A percentile compares a stretch with the other conserved stretches of the same genome.
phyloP scores from a whole-genome alignment of 2,113 vertebrate genomes.

The Zosterops borbonicus region DNA sequence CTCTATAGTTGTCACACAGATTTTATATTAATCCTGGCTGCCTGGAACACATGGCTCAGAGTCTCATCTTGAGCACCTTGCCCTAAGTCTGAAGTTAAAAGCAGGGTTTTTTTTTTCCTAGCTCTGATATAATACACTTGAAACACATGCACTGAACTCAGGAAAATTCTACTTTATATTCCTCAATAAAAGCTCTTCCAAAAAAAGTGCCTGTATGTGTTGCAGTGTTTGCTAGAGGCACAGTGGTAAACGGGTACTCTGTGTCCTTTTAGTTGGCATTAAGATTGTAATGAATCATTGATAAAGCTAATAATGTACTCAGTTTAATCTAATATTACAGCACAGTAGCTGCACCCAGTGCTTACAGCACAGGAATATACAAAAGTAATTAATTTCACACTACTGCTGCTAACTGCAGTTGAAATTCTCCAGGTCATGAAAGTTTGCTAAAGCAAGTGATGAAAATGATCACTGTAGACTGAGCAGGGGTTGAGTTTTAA shows the following conservation, averaged over 20 bases:
- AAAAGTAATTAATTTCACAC: conserved; percentile 53
- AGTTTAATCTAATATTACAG: conserved; percentile 58
- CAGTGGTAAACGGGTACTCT: conserved; percentile 30
- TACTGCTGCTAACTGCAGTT: conserved; percentile 5
- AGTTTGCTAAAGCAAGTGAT: not conserved
- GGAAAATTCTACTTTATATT: conserved; percentile 13
- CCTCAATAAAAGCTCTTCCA: not conserved
- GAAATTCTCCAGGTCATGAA: conserved; percentile 15
- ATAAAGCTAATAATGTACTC: conserved; percentile 59
- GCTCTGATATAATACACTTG: not conserved
- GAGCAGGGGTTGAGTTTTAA: not conserved
- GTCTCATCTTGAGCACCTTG: not conserved
- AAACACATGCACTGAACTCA: not conserved
- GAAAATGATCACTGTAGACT: not conserved
- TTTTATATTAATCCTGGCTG: not conserved
- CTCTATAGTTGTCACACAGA: not conserved
- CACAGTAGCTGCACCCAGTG: conserved; percentile 23
- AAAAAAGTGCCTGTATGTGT: not conserved
- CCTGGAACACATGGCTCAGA: not conserved
- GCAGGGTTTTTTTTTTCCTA: accelerated
- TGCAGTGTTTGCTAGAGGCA: conserved; percentile 35
- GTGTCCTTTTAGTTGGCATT: conserved; percentile 39
- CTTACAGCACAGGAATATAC: conserved; percentile 45
- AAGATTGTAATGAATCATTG: conserved; percentile 55
- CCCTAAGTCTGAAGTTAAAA: not conserved